Base-by-base conservation (phyloP, 2,888 invertebrate species). In the Chrysopilus asiliformis region DNA sequence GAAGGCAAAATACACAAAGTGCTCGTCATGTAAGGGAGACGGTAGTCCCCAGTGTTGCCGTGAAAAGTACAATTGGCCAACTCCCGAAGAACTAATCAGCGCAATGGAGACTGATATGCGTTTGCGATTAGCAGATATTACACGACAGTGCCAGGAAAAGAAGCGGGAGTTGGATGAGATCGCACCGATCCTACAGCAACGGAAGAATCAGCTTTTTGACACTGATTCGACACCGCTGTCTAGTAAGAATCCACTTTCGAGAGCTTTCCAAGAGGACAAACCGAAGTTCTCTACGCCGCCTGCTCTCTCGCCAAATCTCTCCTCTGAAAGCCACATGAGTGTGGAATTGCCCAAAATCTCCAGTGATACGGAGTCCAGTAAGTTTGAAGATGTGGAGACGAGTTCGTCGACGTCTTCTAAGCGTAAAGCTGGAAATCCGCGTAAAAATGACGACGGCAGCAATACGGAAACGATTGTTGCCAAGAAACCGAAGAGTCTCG, bases 31-130 rank as follows among this genome's bases (percentile, higher is more conserved):
- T 38, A 41, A 40, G 13, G 36, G 34, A 19, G 41, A 38, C 19
- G 27, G 28, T 12, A 29, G 14, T 2, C 19, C 32, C 13, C 40
- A 34, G 30, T 44, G 46, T 18, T 43, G 46, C 16, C 45, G 49
- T 27, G 53, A 45, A 12, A 45, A 44, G 29, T 43, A 53, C 18
- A 53, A 63, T 37, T 64, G 64, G 48, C 68, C 68, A 8, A 66
- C 68, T n/a, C 66, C 70, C 6, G 65, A 68, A 34, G 71, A 70
- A 24, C 64, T 73, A 24, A 79, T 81, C 56, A 76, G 74, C 53
- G 76, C 79, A 2, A 75, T 80, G 62, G 86, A 87, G 56, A 67
- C 80, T 49, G 80, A 84, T 49, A 85, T 89, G 82, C 70, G 85
- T 26, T 74, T 79, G 60, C 72, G 78, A 39, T 57, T 90, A 42